Base-by-base conservation (phyloP, 2,797 vertebrate species). In the Tiaroga cobitis region DNA sequence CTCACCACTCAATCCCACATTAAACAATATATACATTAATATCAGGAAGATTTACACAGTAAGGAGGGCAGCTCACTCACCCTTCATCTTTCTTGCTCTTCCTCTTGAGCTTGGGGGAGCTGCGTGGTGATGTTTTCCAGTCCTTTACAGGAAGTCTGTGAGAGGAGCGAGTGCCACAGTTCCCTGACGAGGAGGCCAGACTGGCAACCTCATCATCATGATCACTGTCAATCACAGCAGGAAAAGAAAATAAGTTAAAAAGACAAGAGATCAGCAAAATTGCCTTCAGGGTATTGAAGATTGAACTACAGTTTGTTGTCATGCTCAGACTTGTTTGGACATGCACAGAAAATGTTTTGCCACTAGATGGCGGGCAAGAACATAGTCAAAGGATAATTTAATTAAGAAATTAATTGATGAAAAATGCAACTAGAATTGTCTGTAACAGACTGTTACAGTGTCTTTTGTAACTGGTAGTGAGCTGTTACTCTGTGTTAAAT, bases 161-260 rank as follows among this genome's bases (percentile, higher is more conserved):
- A 10, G 96, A 93, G 1, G 96, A 92, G 7, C 97, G 97, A 91
- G 95, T 88, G 78, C 95, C 96, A 88, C 97, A 97, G 84, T 96
- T 96, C 80, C 95, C 96, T 2, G 97, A 95, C 0, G 96, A 95
- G 16, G 97, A 96, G n/a, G 96, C 97, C 87, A 98, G 95, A 87
- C 96, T 97, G 49, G 97, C 95, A 67, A 98, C 96, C 91, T 99
- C 98, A 77, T 99, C 97, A 56, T 99, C 97, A 0, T 98, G 97
- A 91, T 99, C 98, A 89, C 98, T 99, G 87, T 18, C 81, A 85
- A 56, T 70, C 49, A 79, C 11, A 67, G 41, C 4, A 76, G 3
- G 13, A 41, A 5, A 34, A 39, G 3, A 39, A n/a, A 67, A 65
- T 3, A 83, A 34, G 29, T 34, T 37, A 43, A n/a, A 13, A 15